A percentile compares a stretch with the other conserved stretches of the same genome.
Evolutionary conservation across 2,888 invertebrate genomes (phyloP).

Genomic region (Onthophagus sagittarius): DNA sequence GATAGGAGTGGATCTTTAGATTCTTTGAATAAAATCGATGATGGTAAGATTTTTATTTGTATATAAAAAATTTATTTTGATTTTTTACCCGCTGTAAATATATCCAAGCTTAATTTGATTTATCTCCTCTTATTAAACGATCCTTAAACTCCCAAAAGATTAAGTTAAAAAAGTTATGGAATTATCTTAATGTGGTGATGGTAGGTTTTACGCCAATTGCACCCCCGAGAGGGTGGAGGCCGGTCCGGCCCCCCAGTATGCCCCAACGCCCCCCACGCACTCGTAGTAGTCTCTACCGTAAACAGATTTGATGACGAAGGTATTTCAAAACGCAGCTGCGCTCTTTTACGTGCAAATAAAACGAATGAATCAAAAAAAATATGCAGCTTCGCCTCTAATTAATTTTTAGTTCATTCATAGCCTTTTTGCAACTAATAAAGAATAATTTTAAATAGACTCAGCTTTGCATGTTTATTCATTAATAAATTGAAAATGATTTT

Average conservation of each 20-base stretch:
- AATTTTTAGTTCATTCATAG: background rate
- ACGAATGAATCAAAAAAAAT: background rate
- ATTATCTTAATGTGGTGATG: conserved; percentile 9
- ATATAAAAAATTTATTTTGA: background rate
- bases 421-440: too few relatives aligned
- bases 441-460: too few relatives aligned
- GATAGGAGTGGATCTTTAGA: conserved; percentile 43
- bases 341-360: conserved; percentile 7
- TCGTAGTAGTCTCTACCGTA: conserved; percentile 48
- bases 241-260: conserved; percentile 56
- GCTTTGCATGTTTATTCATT: too few relatives aligned
- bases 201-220: conserved; percentile 35
- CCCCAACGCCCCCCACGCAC: conserved; percentile 60
- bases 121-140: background rate
- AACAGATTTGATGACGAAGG: conserved; percentile 36
- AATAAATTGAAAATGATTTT: too few relatives aligned
- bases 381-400: conserved; percentile 26
- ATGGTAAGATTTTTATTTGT: conserved; percentile 35
- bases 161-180: background rate
- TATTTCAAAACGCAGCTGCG: conserved; percentile 18
- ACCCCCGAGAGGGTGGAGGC: conserved; percentile 52
- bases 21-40: conserved; percentile 45
- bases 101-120: background rate
- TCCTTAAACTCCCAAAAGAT: background rate
- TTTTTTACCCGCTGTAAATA: background rate